A percentile compares a stretch with the other conserved stretches of the same genome.
These are phyloP conservation scores for Aphaenogaster ashmeadi DNA, from an alignment of 1,140 invertebrate genomes.

Conservation along the genomic window DNA sequence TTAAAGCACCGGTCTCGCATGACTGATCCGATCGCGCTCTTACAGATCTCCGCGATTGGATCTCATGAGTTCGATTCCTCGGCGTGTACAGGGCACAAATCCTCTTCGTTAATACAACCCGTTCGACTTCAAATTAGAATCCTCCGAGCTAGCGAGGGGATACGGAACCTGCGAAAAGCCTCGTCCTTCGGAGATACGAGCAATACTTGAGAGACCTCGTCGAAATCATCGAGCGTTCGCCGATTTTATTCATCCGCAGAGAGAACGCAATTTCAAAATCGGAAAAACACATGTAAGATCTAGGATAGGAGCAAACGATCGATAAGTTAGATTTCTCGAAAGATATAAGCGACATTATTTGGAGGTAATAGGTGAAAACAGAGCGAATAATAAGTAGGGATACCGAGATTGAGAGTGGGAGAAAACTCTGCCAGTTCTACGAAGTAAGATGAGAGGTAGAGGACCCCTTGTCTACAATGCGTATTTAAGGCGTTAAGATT, in stretches of 20 bases:
- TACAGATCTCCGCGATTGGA: constrained; percentile 32
- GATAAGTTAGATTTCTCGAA: too few relatives aligned
- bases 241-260: neutral
- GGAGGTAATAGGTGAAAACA: too few relatives aligned
- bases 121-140: constrained; percentile 20
- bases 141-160: neutral
- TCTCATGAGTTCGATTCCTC: constrained; percentile 25
- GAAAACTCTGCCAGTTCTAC: too few relatives aligned
- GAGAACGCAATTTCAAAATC: neutral
- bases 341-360: too few relatives aligned
- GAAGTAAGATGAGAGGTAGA: too few relatives aligned
- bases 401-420: too few relatives aligned
- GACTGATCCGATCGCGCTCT: constrained; percentile 47
- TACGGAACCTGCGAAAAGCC: neutral
- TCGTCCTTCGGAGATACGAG: neutral
- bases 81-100: neutral
- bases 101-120: constrained; percentile 32
- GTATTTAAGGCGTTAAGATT: too few relatives aligned
- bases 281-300: neutral
- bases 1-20: constrained; percentile 57
- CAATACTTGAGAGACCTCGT: neutral
- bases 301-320: too few relatives aligned
- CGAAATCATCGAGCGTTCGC: neutral
- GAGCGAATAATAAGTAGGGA: too few relatives aligned
- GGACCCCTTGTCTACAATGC: too few relatives aligned